Percentiles rank a stretch among this genome's conserved stretches.
Conservation (phyloP, 2,888 invertebrate genomes). For the Eueremaeus valkanovi region DNA sequence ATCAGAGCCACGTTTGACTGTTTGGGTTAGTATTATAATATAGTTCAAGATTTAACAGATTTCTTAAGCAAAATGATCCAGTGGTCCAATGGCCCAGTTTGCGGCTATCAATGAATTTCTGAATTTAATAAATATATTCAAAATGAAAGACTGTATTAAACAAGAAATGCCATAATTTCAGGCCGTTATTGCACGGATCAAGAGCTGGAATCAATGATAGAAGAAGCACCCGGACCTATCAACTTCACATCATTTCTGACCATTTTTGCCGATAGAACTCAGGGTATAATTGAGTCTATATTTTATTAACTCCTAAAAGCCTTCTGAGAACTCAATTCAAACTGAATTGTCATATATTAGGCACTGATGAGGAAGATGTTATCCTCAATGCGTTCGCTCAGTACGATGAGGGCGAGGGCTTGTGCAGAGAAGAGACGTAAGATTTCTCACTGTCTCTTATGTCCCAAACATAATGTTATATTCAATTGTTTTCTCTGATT, state of each 20-base stretch:
- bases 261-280: constrained; percentile 87
- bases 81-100: too few species aligned
- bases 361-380: constrained; percentile 84
- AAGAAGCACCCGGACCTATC: constrained; percentile 83
- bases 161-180: too few species aligned
- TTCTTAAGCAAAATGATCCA: too few species aligned
- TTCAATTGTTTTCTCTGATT: background rate
- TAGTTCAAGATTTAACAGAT: too few species aligned
- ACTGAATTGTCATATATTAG: too few species aligned
- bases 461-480: background rate
- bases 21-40: constrained; percentile 57
- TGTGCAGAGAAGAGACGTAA: constrained; percentile 49
- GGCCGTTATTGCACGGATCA: constrained; percentile 81
- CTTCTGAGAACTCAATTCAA: too few species aligned
- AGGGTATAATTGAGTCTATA: constrained; percentile 57
- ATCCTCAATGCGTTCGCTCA: constrained; percentile 88
- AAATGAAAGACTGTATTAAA: too few species aligned
- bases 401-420: constrained; percentile 68
- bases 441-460: constrained; percentile 40
- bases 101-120: too few species aligned
- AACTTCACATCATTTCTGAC: constrained; percentile 92
- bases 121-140: too few species aligned
- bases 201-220: constrained; percentile 84
- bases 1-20: constrained; percentile 75
- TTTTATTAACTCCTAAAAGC: too few species aligned